Conservation (phyloP, 2,888 invertebrate genomes). For the Phragmatobia fuliginosa region DNA sequence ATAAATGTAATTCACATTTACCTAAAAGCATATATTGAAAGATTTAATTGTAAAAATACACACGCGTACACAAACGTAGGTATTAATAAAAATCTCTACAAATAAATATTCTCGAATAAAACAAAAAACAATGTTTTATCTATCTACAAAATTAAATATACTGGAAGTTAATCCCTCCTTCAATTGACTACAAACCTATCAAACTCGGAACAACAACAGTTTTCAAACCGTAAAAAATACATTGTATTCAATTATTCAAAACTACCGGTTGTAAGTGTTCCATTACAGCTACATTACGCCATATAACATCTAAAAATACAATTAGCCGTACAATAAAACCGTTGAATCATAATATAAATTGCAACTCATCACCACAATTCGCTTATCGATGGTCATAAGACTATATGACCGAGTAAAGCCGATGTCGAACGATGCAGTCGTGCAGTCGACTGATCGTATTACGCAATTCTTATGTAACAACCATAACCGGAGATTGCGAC, state of each 20-base stretch:
- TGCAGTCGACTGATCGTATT: constrained; percentile 60
- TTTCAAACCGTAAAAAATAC: background rate
- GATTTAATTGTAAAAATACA: too few relatives aligned
- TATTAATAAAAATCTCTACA: too few relatives aligned
- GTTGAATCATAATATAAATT: constrained; percentile 20
- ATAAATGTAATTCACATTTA: too few relatives aligned
- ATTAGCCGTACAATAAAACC: constrained; percentile 11
- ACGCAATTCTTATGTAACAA: constrained; percentile 71
- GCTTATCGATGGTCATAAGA: constrained; percentile 36
- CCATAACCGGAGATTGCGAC: constrained; percentile 45
- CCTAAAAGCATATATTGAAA: too few relatives aligned
- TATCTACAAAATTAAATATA: too few relatives aligned
- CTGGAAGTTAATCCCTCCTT: too few relatives aligned
- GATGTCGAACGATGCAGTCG: constrained; percentile 50
- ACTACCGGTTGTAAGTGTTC: background rate
- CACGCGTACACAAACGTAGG: too few relatives aligned
- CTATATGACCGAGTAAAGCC: constrained; percentile 31
- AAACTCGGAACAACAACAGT: background rate
- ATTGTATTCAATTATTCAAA: background rate
- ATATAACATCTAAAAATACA: constrained; percentile 7
- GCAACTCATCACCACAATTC: constrained; percentile 31
- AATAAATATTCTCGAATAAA: too few relatives aligned
- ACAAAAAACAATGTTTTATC: too few relatives aligned
- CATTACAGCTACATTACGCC: background rate
- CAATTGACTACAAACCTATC: background rate